Base-by-base conservation (phyloP, 2,888 invertebrate species). In the Microplitis manilae region DNA sequence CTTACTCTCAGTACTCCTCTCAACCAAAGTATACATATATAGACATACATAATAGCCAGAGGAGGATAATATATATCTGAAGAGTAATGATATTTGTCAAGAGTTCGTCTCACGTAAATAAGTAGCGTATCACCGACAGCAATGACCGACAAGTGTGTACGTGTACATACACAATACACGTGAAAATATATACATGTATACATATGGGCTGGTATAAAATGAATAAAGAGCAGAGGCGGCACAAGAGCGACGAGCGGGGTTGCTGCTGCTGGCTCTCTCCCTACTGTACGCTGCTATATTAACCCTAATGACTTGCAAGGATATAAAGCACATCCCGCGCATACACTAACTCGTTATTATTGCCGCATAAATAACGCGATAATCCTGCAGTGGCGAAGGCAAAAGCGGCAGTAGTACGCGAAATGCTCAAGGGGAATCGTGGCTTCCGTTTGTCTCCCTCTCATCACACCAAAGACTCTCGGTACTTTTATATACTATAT, bases 271-370 rank as follows among this genome's bases (percentile, higher is more conserved):
- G 13, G 69, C 68, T 17, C 59, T 73, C 65, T 65, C 30, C 38
- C 65, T 73, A 30, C 41, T 61, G 30, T 71, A 81, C 85, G 86
- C 50, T 8, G 50, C 86, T 88, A 87, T 89, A 88, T 88, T 89
- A 89, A 88, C 89, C 88, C 87, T 89, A 89, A 89, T 88, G 89
- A 88, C 84, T 88, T 84, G 86, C 88, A 84, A 87, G 86, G 86
- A 87, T 87, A 89, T 90, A 90, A 90, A 90, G 89, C 89, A 88
- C 89, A 90, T 88, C 89, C 89, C 86, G 88, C 87, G 89, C 87
- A 87, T 88, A 88, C 83, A 87, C 86, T 87, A 88, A 87, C 87
- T 89, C 89, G 89, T 89, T 89, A 90, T 90, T 89, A 90, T 90
- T 89, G 87, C 88, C 87, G 87, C 87, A 89, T 89, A 90, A 90